These are phyloP conservation scores for Rhynchomys soricoides DNA, from an alignment of 2,113 vertebrate species.

Conservation along the genomic window DNA sequence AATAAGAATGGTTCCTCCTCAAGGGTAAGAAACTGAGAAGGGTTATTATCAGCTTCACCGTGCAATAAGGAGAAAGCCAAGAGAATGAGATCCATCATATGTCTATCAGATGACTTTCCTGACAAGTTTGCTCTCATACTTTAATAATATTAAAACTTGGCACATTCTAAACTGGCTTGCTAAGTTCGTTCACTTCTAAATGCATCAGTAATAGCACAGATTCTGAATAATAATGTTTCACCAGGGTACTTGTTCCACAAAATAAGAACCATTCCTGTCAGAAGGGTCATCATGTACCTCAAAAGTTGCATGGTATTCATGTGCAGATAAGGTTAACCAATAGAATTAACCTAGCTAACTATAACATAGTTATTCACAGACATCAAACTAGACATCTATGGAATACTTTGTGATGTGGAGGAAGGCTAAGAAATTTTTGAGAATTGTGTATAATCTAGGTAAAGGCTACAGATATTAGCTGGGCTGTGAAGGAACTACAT, in stretches of 20 bases:
- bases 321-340: background rate
- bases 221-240: background rate
- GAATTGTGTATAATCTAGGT: background rate
- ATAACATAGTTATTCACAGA: background rate
- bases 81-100: background rate
- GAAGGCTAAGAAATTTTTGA: background rate
- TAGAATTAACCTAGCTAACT: background rate
- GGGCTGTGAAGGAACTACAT: background rate
- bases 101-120: background rate
- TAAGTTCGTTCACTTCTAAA: conserved; percentile 29
- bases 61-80: background rate
- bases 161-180: background rate
- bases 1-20: background rate
- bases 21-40: background rate
- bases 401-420: background rate
- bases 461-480: background rate
- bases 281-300: background rate
- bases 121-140: background rate
- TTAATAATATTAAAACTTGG: conserved; percentile 37
- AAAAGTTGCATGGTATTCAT: background rate
- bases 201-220: background rate
- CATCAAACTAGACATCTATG: background rate
- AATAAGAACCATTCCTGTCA: background rate
- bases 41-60: background rate
- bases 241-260: background rate